Base-by-base conservation (phyloP, 2,888 invertebrate species). In the Thymelicus lineola region DNA sequence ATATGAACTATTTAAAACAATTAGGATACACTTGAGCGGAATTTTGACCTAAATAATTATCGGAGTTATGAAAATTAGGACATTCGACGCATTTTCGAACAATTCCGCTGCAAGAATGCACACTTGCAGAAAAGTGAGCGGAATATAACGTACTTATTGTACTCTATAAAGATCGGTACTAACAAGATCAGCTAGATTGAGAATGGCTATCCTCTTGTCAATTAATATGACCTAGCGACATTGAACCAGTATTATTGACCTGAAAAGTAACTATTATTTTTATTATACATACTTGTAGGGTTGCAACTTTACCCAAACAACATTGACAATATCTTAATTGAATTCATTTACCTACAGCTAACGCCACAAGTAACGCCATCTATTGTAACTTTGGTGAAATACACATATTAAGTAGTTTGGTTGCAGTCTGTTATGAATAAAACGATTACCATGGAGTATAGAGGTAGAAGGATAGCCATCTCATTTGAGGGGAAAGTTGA, bases 221-320 rank as follows among this genome's bases (percentile, higher is more conserved):
- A 36, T 35, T n/a, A 53, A 53, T 38, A 38, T 63, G 63, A 63
- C 50, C 63, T 20, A 63, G 7, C 20, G 50, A 63, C 63, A 53
- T 63, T 63, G 63, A 63, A 63, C 53, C 17, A 63, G 53, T 63
- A 53, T 38, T 63, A 63, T 53, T 53, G 38, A 63, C 63, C 63
- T 63, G 38, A 10, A 6, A 63, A 12, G 42, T 42, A 42, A 14
- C 10, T 53, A 38, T 50, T 14, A 4, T 50, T 42, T 12, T 20
- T 20, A 53, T 53, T 20, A 53, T 20, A 53, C 42, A 10, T 42
- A 10, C 9, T 42, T 42, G 12, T 9, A 9, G 38, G 38, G 38
- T 38, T 38, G 10, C 42, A 42, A 42, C 9, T 12, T 42, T 38
- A 38, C 38, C 7, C 1, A 38, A 38, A 38, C 1, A 48, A 45